Evolutionary conservation across 2,113 vertebrate species (phyloP).

Genomic region (Rhinopomastus cyanomelas): DNA sequence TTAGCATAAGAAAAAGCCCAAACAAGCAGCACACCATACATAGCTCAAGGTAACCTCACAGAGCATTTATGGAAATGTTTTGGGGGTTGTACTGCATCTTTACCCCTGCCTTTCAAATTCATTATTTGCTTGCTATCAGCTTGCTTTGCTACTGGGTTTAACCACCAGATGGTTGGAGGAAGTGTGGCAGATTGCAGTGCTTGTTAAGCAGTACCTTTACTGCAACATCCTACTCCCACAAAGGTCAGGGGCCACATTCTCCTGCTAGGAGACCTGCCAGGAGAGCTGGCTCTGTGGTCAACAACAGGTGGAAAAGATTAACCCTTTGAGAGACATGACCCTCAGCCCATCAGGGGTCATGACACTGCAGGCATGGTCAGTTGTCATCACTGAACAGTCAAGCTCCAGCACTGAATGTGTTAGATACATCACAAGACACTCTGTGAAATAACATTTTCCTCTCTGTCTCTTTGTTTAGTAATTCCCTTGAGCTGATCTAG

Average conservation of each 20-base stretch:
- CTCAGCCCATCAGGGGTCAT: slow-evolving; percentile 47
- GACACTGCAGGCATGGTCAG: background rate
- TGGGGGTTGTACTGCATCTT: background rate
- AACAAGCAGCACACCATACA: background rate
- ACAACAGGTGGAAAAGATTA: slow-evolving; percentile 73
- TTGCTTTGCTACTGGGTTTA: background rate
- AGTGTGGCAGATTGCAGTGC: background rate
- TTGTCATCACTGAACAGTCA: slow-evolving; percentile 27
- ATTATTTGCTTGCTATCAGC: background rate
- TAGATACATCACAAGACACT: slow-evolving; percentile 41
- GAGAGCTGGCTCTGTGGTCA: slow-evolving; percentile 43
- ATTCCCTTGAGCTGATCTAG: slow-evolving; percentile 16
- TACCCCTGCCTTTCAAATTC: background rate
- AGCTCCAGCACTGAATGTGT: slow-evolving; percentile 38
- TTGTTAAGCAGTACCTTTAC: background rate
- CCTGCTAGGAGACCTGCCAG: slow-evolving; percentile 38
- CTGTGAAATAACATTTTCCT: slow-evolving; percentile 31
- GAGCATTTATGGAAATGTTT: background rate
- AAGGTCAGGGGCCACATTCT: slow-evolving; percentile 65
- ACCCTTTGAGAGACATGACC: slow-evolving; percentile 61
- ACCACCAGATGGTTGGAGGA: background rate
- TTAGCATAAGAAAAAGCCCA: background rate
- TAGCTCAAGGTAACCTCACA: background rate
- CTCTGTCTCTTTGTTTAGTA: slow-evolving; percentile 32
- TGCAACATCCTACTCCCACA: background rate